phyloP scores from a whole-genome alignment of 1,140 invertebrate genomes.

The Bombyx mandarina region DNA sequence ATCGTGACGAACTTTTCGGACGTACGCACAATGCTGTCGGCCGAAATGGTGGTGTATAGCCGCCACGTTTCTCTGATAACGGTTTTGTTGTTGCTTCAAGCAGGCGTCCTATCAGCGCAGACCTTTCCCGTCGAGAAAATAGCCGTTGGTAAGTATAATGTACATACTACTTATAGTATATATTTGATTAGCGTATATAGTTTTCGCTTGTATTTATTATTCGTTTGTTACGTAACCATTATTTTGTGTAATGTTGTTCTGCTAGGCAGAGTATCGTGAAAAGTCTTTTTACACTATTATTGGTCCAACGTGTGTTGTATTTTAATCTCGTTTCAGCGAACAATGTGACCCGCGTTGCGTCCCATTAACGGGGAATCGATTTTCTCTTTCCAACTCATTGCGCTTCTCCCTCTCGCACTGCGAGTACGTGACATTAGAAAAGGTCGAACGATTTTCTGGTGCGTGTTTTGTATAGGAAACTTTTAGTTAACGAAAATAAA shows the following conservation, averaged over 20 bases:
- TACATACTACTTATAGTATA: not conserved
- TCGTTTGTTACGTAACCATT: not conserved
- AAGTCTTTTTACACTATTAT: not conserved
- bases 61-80: conserved; percentile 16
- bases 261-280: not conserved
- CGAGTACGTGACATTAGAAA: conserved; percentile 15
- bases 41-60: conserved; percentile 18
- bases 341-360: conserved; percentile 7
- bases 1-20: not conserved
- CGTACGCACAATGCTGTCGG: not conserved
- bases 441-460: conserved; percentile 13
- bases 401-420: conserved; percentile 22
- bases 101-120: conserved; percentile 41
- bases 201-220: not conserved
- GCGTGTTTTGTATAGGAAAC: not conserved
- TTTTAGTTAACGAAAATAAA: not conserved
- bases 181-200: not conserved
- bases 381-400: conserved; percentile 41
- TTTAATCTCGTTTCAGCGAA: conserved; percentile 13
- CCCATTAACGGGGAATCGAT: conserved; percentile 30
- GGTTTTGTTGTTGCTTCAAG: conserved; percentile 42
- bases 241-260: not conserved
- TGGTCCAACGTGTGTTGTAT: not conserved
- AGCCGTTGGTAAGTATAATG: conserved; percentile 45
- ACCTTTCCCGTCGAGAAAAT: conserved; percentile 52